Conservation (phyloP, 1,140 invertebrate genomes). For the Drosophila melanogaster region DNA sequence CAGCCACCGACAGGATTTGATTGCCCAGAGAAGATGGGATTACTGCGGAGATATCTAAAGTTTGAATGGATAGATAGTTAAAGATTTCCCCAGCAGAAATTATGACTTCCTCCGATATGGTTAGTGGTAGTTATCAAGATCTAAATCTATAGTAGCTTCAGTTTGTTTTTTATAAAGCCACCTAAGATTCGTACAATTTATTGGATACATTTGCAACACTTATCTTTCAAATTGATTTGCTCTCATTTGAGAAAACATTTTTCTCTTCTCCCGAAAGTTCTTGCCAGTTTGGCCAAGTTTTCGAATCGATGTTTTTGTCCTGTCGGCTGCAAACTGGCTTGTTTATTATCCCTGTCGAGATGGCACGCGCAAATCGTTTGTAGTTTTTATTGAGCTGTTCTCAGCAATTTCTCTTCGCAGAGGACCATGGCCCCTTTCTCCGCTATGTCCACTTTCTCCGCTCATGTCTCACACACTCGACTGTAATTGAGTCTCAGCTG, state of each 20-base stretch:
- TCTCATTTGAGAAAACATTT: conserved; percentile 12
- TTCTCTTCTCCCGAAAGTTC: conserved; percentile 1
- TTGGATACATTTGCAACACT: neutral
- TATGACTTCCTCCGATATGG: no score
- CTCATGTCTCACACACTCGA: conserved; percentile 36
- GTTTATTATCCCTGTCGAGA: conserved; percentile 57
- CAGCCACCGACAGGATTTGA: conserved; percentile 54
- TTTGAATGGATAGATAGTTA: conserved; percentile 7
- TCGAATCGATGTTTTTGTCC: conserved; percentile 12
- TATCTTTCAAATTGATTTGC: conserved; percentile 5
- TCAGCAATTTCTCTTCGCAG: conserved; percentile 46
- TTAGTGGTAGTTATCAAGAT: no score
- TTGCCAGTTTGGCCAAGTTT: conserved; percentile 1
- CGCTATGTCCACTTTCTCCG: neutral
- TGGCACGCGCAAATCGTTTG: conserved; percentile 61
- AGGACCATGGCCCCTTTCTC: conserved; percentile 3
- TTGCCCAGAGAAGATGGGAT: conserved; percentile 4
- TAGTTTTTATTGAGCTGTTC: conserved; percentile 61
- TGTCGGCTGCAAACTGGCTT: conserved; percentile 13
- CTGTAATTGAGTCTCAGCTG: conserved; percentile 59
- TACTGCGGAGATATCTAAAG: conserved; percentile 2
- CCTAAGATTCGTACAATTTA: neutral
- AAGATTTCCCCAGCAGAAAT: neutral
- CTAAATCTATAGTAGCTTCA: no score
- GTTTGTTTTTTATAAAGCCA: neutral